Base-by-base conservation (phyloP, 2,888 invertebrate genomes). In the Galeruca laticollis region DNA sequence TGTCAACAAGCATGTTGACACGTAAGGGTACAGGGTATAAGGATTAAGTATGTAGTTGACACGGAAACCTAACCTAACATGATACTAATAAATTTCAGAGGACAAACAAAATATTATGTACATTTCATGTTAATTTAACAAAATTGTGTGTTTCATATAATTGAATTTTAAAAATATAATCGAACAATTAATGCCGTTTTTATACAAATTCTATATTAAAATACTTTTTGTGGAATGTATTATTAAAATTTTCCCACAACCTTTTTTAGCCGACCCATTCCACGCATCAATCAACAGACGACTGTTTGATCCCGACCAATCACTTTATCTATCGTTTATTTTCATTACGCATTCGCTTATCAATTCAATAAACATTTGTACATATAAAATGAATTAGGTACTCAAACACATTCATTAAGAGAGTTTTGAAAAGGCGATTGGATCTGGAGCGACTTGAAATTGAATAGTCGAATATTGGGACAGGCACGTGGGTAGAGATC, bases 261-360 rank as follows among this genome's bases (percentile, higher is more conserved):
- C 47, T 47, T 8, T 47, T 18, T 15, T 2, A 18, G 18, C 5
- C 47, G 47, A 18, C 18, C 18, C 18, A 18, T 2, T 15, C 18
- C n/a, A 56, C 2, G 33, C 9, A 33, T 56, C 15, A 33, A 33
- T 56, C 18, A 31, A n/a, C 4, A 33, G 33, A 56, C 15, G 33
- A 56, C 15, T 31, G 5, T 20, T 35, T 57, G 10, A 33, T 57
- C n/a, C 11, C n/a, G 9, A 35, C 10, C 37, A 37, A n/a, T 35
- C 59, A 59, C 11, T 59, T 35, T 37, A 59, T 59, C 40, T 59
- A 21, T 56, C 59, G 37, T 59, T 59, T 59, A 40, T 59, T 4
- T 59, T 40, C 20, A 59, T 59, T 59, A 59, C 1, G 9, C 56
- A n/a, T 15, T 21, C 26, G 26, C 13, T 56, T 56, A 56, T 31